Conservation (phyloP, 2,113 vertebrate species). For the Corvus cornix region DNA sequence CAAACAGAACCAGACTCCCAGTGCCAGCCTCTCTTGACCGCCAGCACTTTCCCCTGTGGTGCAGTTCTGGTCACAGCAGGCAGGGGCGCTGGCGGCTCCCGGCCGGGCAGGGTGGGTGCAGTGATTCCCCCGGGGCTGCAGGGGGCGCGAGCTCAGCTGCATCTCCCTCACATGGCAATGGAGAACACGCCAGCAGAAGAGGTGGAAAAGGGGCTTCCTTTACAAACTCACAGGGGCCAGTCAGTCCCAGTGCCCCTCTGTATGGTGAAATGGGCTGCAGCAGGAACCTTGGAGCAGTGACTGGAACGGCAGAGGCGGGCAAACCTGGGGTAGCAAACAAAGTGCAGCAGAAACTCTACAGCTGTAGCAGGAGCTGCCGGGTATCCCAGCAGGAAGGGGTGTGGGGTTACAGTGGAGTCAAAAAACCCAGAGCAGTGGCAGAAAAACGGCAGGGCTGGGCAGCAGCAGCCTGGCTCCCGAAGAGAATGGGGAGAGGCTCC, state of each 20-base stretch:
- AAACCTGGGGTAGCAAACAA: too few relatives aligned
- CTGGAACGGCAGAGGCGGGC: not conserved
- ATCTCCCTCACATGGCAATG: not conserved
- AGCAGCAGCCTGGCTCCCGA: rapidly evolving
- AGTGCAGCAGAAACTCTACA: not conserved
- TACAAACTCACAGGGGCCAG: too few relatives aligned
- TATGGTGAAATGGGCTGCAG: not conserved
- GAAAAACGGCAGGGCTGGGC: not conserved
- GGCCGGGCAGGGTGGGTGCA: not conserved
- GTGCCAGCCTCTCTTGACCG: too few relatives aligned
- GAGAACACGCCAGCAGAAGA: rapidly evolving
- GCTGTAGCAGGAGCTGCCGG: not conserved
- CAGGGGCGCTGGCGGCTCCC: not conserved
- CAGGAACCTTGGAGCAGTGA: not conserved
- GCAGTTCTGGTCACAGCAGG: too few relatives aligned
- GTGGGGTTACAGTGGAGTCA: not conserved
- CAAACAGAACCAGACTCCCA: too few relatives aligned
- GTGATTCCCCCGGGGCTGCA: not conserved
- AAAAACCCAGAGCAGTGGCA: not conserved
- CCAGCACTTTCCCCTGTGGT: too few relatives aligned
- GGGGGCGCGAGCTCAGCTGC: not conserved
- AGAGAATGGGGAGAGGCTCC: not conserved
- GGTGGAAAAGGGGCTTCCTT: not conserved
- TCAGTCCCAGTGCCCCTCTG: rapidly evolving
- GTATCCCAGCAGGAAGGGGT: not conserved